Evolutionary conservation across 2,888 invertebrate genomes (phyloP).

Genomic region (Andrena minutula): DNA sequence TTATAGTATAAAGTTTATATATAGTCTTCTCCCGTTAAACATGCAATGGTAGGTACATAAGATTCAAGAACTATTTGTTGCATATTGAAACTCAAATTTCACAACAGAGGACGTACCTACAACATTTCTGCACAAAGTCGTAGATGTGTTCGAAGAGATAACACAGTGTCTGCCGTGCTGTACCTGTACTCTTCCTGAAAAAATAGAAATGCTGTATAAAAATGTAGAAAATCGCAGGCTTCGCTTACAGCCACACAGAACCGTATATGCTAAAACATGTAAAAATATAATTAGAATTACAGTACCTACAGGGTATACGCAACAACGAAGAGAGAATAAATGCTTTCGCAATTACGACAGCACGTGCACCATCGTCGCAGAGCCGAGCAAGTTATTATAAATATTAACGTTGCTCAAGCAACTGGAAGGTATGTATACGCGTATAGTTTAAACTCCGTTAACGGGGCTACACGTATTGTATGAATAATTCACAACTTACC

Average conservation of each 20-base stretch:
- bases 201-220: background rate
- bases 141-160: no score
- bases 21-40: no score
- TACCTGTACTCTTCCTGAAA: no score
- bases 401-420: slow-evolving; percentile 43
- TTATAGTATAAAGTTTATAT: no score
- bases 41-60: no score
- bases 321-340: slow-evolving; percentile 12
- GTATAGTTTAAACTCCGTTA: slow-evolving; percentile 44
- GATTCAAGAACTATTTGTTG: no score
- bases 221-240: background rate
- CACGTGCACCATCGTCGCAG: background rate
- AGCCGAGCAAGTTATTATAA: slow-evolving; percentile 30
- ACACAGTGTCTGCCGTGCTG: no score
- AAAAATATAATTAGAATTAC: slow-evolving; percentile 36
- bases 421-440: slow-evolving; percentile 30
- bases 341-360: background rate
- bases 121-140: no score
- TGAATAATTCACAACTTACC: slow-evolving; percentile 54
- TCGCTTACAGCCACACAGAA: background rate
- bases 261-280: slow-evolving; percentile 8
- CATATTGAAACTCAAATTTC: no score
- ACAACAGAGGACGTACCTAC: no score
- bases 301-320: background rate
- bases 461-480: slow-evolving; percentile 42